Percentiles rank a stretch among this genome's conserved stretches.
These are phyloP conservation scores for Plebejus melissa DNA, from an alignment of 2,888 invertebrate genomes.

Conservation along the genomic window DNA sequence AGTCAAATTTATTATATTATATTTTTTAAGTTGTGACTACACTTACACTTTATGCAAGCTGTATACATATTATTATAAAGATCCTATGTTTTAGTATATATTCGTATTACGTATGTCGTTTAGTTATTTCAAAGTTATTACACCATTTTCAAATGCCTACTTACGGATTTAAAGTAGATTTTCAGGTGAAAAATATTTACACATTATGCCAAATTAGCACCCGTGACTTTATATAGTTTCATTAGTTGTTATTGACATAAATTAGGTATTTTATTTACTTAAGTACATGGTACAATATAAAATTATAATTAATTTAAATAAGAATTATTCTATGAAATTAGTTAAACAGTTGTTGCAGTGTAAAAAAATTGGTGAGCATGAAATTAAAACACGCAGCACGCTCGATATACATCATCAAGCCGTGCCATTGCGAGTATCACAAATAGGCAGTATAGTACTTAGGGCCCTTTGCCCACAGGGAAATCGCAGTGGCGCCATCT, in stretches of 20 bases:
- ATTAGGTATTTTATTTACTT: not conserved
- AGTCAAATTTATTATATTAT: not conserved
- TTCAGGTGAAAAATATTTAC: not conserved
- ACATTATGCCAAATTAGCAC: conserved; percentile 9
- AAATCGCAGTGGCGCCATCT: not conserved
- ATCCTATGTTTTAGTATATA: not conserved
- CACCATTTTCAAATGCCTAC: not conserved
- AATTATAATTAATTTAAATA: not conserved
- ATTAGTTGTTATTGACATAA: not conserved
- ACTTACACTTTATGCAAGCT: not conserved
- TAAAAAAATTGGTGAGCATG: not conserved
- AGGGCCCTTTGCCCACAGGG: not conserved
- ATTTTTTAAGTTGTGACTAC: not conserved
- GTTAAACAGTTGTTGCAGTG: not conserved
- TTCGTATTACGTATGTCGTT: not conserved
- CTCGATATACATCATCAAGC: not conserved
- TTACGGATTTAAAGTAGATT: not conserved
- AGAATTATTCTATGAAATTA: not conserved
- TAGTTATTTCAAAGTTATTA: not conserved
- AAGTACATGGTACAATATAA: not conserved
- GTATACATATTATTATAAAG: not conserved
- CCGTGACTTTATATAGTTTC: not conserved
- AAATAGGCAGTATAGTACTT: not conserved
- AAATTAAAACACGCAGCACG: not conserved
- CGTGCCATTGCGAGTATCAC: not conserved